Evolutionary conservation across 53 echinoderm and acorn worm genomes (phyloP).

Genomic region (Zoroaster sp.): DNA sequence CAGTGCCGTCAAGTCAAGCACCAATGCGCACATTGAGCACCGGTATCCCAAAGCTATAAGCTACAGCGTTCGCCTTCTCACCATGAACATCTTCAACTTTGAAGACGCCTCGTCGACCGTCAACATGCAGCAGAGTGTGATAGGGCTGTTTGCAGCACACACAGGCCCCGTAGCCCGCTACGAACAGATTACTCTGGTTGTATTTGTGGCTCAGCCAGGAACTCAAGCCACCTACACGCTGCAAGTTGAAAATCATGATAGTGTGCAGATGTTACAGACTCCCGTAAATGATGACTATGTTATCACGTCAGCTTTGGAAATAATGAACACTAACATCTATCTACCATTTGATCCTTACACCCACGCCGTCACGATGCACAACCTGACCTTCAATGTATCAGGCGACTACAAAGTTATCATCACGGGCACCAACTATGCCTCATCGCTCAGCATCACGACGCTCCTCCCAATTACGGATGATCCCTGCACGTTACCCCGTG

Average conservation of each 20-base stretch:
- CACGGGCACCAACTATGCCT: conserved; percentile 65
- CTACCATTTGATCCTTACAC: conserved; percentile 74
- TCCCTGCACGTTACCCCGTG: conserved; percentile 58
- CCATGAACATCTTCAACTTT: conserved; percentile 62
- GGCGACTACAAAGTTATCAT: conserved; percentile 50
- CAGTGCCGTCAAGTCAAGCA: neutral
- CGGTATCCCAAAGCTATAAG: conserved; percentile 36
- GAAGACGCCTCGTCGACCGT: conserved; percentile 18
- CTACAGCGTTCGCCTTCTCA: conserved; percentile 34
- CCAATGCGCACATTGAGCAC: conserved; percentile 30
- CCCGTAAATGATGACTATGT: conserved; percentile 36
- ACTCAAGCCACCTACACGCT: conserved; percentile 57
- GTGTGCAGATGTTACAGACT: neutral
- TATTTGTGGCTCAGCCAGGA: conserved; percentile 76
- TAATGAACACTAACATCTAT: conserved; percentile 62
- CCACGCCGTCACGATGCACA: conserved; percentile 46
- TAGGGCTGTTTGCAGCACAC: conserved; percentile 73
- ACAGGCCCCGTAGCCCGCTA: conserved; percentile 50
- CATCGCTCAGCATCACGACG: conserved; percentile 17
- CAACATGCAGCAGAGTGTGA: conserved; percentile 67
- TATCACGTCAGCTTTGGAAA: conserved; percentile 40
- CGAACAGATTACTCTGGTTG: conserved; percentile 52
- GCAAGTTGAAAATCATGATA: neutral
- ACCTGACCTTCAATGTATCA: conserved; percentile 53
- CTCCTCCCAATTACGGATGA: conserved; percentile 61